Percentiles rank a stretch among this genome's conserved stretches.
These are phyloP conservation scores for Calliphora vomitoria DNA, from an alignment of 2,888 invertebrate species.

Conservation along the genomic window DNA sequence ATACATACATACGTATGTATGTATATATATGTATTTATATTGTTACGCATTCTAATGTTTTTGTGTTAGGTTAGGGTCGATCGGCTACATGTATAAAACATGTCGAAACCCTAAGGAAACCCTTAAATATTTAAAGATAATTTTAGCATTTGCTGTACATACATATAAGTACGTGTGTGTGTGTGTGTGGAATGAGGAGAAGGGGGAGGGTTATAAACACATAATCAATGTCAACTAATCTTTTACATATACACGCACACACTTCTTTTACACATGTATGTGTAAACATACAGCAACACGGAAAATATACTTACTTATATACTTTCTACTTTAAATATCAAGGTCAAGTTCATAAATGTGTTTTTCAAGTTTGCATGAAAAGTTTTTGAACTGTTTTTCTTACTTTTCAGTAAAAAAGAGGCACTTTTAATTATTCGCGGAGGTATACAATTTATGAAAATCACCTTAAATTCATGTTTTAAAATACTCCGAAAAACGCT, in stretches of 20 bases:
- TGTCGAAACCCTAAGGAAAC: slow-evolving; percentile 36
- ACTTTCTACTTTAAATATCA: slow-evolving; percentile 2
- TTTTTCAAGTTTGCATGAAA: background rate
- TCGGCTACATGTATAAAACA: slow-evolving; percentile 20
- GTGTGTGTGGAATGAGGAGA: background rate
- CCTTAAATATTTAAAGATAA: slow-evolving; percentile 46
- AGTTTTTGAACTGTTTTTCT: background rate
- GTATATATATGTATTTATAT: background rate
- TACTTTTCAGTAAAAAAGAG: background rate
- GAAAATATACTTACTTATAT: background rate
- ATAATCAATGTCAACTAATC: slow-evolving; percentile 35
- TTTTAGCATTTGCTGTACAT: background rate
- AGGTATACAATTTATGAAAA: background rate
- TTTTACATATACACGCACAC: slow-evolving; percentile 14
- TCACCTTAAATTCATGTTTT: too few species aligned
- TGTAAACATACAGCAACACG: background rate
- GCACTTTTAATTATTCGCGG: background rate
- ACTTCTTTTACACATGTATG: background rate
- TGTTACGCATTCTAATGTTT: slow-evolving; percentile 16
- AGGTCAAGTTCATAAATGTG: slow-evolving; percentile 44
- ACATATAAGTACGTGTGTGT: background rate
- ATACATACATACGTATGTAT: background rate
- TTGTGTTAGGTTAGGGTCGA: slow-evolving; percentile 48
- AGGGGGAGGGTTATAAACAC: slow-evolving; percentile 17
- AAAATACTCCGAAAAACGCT: too few species aligned